phyloP scores from a whole-genome alignment of 2,888 invertebrate genomes.

The Keiferia lycopersicella region DNA sequence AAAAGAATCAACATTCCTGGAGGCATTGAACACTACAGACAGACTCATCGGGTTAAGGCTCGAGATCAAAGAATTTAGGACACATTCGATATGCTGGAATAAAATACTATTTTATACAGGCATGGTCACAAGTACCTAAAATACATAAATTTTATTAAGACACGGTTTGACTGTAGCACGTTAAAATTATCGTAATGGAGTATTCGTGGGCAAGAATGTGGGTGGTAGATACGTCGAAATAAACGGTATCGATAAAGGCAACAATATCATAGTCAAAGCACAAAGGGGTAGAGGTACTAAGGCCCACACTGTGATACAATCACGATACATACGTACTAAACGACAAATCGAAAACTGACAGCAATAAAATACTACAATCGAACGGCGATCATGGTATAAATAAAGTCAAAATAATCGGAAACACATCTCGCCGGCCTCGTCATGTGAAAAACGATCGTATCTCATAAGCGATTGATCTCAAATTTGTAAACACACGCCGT shows the following conservation, averaged over 20 bases:
- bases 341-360: constrained; percentile 51
- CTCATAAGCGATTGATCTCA: constrained; percentile 41
- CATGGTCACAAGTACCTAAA: constrained; percentile 25
- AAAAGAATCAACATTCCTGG: constrained; percentile 42
- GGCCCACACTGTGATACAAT: constrained; percentile 42
- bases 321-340: constrained; percentile 45
- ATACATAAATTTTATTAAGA: constrained; percentile 34
- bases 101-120: constrained; percentile 28
- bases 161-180: constrained; percentile 31
- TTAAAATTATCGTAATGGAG: constrained; percentile 34
- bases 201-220: constrained; percentile 35
- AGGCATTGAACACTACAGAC: neutral
- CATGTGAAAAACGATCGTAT: constrained; percentile 55
- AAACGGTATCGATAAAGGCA: constrained; percentile 33
- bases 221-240: constrained; percentile 33
- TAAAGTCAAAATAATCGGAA: constrained; percentile 51
- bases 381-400: constrained; percentile 50
- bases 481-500: constrained; percentile 44
- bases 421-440: constrained; percentile 39
- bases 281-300: constrained; percentile 25
- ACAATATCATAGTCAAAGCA: constrained; percentile 26
- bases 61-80: constrained; percentile 44
- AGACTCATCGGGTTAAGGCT: constrained; percentile 38
- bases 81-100: constrained; percentile 36
- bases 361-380: constrained; percentile 58